Evolutionary conservation across 2,888 invertebrate genomes (phyloP), one percentile per base, ranked within the genome.

Genomic region (Calameuta pallipes): DNA sequence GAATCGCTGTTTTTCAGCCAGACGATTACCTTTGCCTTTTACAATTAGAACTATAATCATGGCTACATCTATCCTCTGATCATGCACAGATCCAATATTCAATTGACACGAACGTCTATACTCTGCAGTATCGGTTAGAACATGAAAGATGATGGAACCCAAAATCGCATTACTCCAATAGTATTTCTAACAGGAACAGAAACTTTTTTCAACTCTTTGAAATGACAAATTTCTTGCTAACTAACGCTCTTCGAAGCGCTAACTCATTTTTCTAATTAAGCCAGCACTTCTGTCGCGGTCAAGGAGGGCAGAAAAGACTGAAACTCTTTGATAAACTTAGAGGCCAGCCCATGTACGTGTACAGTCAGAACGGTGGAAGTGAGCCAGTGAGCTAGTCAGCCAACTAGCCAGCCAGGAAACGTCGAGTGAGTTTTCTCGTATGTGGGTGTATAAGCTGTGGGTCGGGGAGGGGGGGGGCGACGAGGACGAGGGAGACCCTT

Each of bases 221-320:
- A 71, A 71, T 34, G 71, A 31, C 71, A 71, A 71, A 71, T 23
- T 37, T 36, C 71, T 36, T 69, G 81, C 83, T 88, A 88, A 89
- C 87, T 85, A 89, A 84, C 80, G 80, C 83, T 81, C 83, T 86
- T 87, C 85, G 82, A 77, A 78, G 80, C 74, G 85, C 84, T 90
- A 91, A 91, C 91, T 91, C 89, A 88, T 90, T 91, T 90, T 90
- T 90, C 89, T 90, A 90, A 91, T 91, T 90, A 90, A 87, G 82
- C 81, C 78, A 80, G 80, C 85, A 85, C 85, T 87, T 87, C 86
- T 87, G 87, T 86, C 85, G 83, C 83, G 78, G 76, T 75, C 34
- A 73, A 78, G 76, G 76, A 69, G 73, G 75, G 78, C 34, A 30
- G 74, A 81, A 74, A 74, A 78, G 78, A 83, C 81, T 83, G 83